Evolutionary conservation across 2,797 vertebrate species (phyloP).

Genomic region (Agapornis canus): DNA sequence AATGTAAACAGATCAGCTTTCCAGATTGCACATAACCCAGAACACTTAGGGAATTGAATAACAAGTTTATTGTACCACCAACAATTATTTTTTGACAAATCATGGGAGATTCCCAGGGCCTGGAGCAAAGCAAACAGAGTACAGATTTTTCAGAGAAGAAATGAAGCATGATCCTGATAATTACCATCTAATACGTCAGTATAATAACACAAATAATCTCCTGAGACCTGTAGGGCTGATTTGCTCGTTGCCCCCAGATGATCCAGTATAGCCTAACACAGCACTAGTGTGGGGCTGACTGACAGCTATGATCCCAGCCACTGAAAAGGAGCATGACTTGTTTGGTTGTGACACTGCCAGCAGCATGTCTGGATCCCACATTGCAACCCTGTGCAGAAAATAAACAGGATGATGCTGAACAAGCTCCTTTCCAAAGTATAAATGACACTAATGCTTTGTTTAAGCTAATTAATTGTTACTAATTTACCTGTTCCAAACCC

Average conservation of each 20-base stretch:
- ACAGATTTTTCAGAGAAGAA: constrained; percentile 41
- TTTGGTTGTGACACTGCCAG: not conserved
- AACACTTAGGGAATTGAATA: constrained; percentile 49
- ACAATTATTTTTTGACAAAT: constrained; percentile 61
- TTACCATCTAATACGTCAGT: constrained; percentile 1
- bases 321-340: not conserved
- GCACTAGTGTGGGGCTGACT: not conserved
- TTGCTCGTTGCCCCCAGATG: not conserved
- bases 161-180: constrained; percentile 3
- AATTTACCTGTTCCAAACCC: not conserved
- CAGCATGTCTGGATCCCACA: not conserved
- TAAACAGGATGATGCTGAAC: not conserved
- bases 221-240: not conserved
- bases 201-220: constrained; percentile 2
- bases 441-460: not conserved
- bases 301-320: not conserved
- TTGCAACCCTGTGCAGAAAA: not conserved
- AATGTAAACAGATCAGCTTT: constrained; percentile 56
- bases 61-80: constrained; percentile 37
- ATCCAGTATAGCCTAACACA: not conserved
- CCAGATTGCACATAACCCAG: not conserved
- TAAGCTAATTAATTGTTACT: not conserved
- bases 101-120: constrained; percentile 61
- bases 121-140: constrained; percentile 56
- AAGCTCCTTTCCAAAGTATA: not conserved